These are phyloP conservation scores for Gryllus bimaculatus DNA, from an alignment of 1,140 invertebrate species.

Conservation along the genomic window DNA sequence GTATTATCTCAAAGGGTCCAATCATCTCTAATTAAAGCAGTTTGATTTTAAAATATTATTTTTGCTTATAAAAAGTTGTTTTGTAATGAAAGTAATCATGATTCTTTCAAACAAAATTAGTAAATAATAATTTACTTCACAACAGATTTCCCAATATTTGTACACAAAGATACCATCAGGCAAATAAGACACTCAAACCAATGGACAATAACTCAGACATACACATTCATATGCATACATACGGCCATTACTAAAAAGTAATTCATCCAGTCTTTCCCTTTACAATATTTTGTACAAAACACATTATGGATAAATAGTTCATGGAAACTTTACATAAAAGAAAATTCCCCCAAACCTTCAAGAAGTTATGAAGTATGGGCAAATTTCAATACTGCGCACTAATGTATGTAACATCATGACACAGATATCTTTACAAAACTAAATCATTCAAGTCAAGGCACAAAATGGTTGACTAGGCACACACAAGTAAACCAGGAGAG, in stretches of 20 bases:
- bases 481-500: not conserved
- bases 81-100: too few relatives aligned
- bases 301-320: not conserved
- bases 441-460: not conserved
- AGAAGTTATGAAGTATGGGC: not conserved
- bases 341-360: not conserved
- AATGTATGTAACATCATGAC: not conserved
- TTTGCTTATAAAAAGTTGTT: too few relatives aligned
- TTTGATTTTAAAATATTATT: too few relatives aligned
- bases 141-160: too few relatives aligned
- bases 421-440: not conserved
- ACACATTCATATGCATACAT: too few relatives aligned
- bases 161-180: too few relatives aligned
- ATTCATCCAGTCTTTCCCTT: not conserved
- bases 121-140: too few relatives aligned
- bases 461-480: conserved; percentile 1
- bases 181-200: too few relatives aligned
- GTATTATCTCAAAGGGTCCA: too few relatives aligned
- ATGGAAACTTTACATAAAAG: not conserved
- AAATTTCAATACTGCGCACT: not conserved
- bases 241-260: not conserved
- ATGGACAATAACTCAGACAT: too few relatives aligned
- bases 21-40: too few relatives aligned
- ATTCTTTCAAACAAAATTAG: too few relatives aligned
- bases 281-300: not conserved